phyloP scores from a whole-genome alignment of 2,888 invertebrate species.

The Torymus texanus region DNA sequence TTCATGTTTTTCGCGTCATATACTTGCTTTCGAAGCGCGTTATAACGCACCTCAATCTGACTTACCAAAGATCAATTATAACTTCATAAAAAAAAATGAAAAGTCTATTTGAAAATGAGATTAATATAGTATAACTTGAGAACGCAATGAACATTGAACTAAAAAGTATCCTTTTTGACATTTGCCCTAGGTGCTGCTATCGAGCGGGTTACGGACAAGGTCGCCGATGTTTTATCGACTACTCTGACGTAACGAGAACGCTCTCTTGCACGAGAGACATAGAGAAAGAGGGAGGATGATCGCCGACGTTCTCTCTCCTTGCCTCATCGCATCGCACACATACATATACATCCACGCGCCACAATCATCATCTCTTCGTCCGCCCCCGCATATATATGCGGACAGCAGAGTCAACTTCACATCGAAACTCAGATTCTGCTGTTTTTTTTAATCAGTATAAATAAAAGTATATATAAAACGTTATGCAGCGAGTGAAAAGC shows the following conservation, averaged over 20 bases:
- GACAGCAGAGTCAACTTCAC: too few relatives aligned
- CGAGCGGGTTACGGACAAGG: conserved; percentile 55
- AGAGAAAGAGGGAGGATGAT: conserved; percentile 34
- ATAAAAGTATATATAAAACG: neutral
- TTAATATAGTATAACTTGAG: too few relatives aligned
- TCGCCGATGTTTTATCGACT: conserved; percentile 54
- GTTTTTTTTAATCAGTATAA: conserved; percentile 36
- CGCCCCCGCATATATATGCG: too few relatives aligned
- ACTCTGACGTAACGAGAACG: conserved; percentile 49
- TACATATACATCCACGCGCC: conserved; percentile 13
- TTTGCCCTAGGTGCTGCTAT: conserved; percentile 51
- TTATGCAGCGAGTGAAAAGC: too few relatives aligned
- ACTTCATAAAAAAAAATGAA: too few relatives aligned
- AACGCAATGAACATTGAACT: too few relatives aligned
- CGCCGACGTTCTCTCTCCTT: conserved; percentile 29
- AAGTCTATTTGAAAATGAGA: too few relatives aligned
- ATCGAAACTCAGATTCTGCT: neutral
- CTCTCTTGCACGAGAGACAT: conserved; percentile 14
- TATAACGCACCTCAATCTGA: too few relatives aligned
- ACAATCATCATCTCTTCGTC: too few relatives aligned
- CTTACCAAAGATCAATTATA: too few relatives aligned
- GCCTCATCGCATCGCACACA: conserved; percentile 12
- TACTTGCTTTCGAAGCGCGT: too few relatives aligned
- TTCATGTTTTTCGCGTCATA: too few relatives aligned
- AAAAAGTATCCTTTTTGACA: neutral